A percentile compares a stretch with the other conserved stretches of the same genome.
phyloP scores from a whole-genome alignment of 2,113 vertebrate species.

The Haliaeetus leucogaster region DNA sequence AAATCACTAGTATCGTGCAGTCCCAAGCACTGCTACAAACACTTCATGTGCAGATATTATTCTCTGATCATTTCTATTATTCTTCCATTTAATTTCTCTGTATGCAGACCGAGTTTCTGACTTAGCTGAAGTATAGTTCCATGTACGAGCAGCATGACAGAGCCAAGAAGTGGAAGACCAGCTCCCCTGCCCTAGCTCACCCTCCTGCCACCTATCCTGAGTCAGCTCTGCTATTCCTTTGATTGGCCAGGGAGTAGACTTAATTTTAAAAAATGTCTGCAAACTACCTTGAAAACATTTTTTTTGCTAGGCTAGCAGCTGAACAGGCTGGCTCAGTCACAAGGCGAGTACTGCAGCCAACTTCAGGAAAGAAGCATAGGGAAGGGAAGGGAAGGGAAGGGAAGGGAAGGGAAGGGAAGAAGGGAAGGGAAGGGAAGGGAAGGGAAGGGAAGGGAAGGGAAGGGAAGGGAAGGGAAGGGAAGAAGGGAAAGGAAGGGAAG shows the following conservation, averaged over 20 bases:
- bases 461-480: no score
- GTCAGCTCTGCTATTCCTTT: not conserved
- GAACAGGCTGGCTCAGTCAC: not conserved
- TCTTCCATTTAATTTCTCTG: not conserved
- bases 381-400: not conserved
- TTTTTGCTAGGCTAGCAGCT: not conserved
- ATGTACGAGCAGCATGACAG: not conserved
- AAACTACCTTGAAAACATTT: not conserved
- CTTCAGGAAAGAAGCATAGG: not conserved
- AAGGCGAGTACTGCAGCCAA: not conserved
- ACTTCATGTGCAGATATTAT: not conserved
- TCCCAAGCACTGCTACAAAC: not conserved
- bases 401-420: no score
- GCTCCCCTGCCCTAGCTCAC: not conserved
- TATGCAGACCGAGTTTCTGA: not conserved
- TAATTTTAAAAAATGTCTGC: not conserved
- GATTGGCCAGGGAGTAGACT: not conserved
- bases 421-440: not conserved
- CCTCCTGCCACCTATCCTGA: not conserved
- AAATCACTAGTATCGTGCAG: not conserved
- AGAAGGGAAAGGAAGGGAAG: no score
- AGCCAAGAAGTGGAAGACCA: not conserved
- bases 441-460: no score
- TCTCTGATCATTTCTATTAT: not conserved
- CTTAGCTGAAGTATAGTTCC: not conserved